Percentiles rank a stretch among this genome's conserved stretches.
phyloP scores from a whole-genome alignment of 2,888 invertebrate species.

The Leptothorax acervorum region DNA sequence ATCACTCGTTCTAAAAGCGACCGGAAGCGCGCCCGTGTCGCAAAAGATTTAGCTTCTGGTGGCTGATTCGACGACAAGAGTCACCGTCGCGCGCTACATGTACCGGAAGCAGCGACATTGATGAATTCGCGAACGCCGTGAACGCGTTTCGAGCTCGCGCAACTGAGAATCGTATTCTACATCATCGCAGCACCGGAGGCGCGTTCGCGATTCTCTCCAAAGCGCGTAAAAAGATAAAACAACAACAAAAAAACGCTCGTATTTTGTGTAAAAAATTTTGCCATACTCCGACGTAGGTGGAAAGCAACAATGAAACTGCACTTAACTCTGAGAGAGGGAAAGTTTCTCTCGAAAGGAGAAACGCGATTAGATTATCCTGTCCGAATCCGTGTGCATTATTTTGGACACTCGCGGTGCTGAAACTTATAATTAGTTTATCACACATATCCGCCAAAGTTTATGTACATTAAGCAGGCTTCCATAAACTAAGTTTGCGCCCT shows the following conservation, averaged over 20 bases:
- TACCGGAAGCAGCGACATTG: slow-evolving; percentile 69
- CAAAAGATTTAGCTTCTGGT: slow-evolving; percentile 38
- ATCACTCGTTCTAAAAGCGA: slow-evolving; percentile 26
- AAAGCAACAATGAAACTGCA: background rate
- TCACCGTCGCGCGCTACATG: slow-evolving; percentile 28
- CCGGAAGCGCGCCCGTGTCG: slow-evolving; percentile 38
- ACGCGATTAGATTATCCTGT: slow-evolving; percentile 25
- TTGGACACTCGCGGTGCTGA: slow-evolving; percentile 12
- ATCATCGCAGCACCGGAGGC: background rate
- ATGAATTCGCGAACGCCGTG: slow-evolving; percentile 70
- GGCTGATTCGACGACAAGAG: slow-evolving; percentile 45
- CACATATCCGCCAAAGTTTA: slow-evolving; percentile 52
- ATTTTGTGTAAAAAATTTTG: background rate
- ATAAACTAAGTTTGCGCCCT: slow-evolving; percentile 64
- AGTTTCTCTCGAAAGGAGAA: background rate
- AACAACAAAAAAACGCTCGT: background rate
- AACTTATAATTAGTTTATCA: slow-evolving; percentile 49
- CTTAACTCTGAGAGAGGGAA: background rate
- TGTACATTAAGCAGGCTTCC: slow-evolving; percentile 60
- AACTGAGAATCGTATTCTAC: background rate
- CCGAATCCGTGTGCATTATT: slow-evolving; percentile 24
- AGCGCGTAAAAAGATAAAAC: background rate
- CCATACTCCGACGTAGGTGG: background rate
- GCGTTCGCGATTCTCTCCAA: background rate
- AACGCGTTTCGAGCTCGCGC: slow-evolving; percentile 61